Base-by-base conservation (phyloP, 2,113 vertebrate species). In the Labeo catla region DNA sequence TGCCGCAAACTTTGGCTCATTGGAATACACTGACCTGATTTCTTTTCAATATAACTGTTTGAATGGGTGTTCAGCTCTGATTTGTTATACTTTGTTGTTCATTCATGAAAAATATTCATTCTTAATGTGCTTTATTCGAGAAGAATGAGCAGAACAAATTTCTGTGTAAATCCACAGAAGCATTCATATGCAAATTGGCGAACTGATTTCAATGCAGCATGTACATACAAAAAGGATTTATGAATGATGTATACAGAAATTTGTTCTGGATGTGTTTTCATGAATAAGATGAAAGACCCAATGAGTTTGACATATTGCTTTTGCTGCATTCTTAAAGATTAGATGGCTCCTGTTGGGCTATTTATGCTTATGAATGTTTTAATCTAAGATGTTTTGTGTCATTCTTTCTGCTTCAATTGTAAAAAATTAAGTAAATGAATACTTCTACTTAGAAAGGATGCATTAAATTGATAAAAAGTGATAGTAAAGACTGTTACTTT, bases 41-140 rank as follows among this genome's bases (percentile, higher is more conserved):
- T 79, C 87, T 86, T 79, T 88, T 87, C 80, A 88, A 78, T 89
- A 76, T 81, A 84, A 36, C 34, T 43, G 59, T 23, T 80, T 82
- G 84, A 89, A 86, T 85, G 8, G 85, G 86, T 68, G 74, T 86
- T 84, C 52, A 74, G 19, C 10, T n/a, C 34, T 79, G 19, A 21
- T 47, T 34, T 66, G 4, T 36, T 70, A 39, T 39, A 16, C 15
- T 70, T 34, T 73, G 70, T 74, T 49, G 11, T 49, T 74, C 0
- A 23, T 49, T 74, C 11, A 4, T 23, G 11, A 49, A 74, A 74
- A 15, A 49, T 49, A 49, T 15, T 21, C n/a, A 15, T 74, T 74
- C 45, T 49, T 28, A 2, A 23, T 49, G 43, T 23, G 45, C 6
- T n/a, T 74, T 49, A 49, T 49, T 74, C n/a, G 47, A 74, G 45